phyloP scores from a whole-genome alignment of 2,888 invertebrate species.

The Nipponacmea schrenckii region DNA sequence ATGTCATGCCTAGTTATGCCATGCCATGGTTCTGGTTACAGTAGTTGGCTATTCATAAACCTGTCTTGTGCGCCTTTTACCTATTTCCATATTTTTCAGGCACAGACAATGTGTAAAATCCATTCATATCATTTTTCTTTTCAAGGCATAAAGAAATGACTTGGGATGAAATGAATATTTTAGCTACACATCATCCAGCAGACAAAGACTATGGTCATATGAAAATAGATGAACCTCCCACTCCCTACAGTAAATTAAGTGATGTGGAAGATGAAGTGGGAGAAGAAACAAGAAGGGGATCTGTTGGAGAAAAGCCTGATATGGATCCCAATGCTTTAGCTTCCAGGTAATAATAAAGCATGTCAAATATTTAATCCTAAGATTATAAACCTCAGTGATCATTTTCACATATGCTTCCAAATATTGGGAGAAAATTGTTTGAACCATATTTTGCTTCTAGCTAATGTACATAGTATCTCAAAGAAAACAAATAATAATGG shows the following conservation, averaged over 20 bases:
- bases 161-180: conserved; percentile 95
- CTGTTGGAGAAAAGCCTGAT: conserved; percentile 34
- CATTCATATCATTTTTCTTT: conserved; percentile 8
- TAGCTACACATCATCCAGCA: conserved; percentile 95
- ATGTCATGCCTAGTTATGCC: no score
- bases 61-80: no score
- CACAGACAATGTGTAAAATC: no score
- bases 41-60: not conserved
- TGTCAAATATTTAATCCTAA: not conserved
- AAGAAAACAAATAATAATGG: no score
- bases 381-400: no score
- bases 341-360: conserved; percentile 35
- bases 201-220: conserved; percentile 99
- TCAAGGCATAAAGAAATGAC: conserved; percentile 53
- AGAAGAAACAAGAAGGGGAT: conserved; percentile 58
- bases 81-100: no score
- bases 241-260: conserved; percentile 80
- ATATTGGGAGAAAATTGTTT: no score
- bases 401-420: no score
- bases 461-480: no score
- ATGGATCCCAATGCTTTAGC: conserved; percentile 44
- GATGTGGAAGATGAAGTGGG: conserved; percentile 65
- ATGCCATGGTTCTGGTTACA: no score
- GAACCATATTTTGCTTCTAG: no score
- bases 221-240: conserved; percentile 94